Evolutionary conservation across 1,140 invertebrate genomes (phyloP).

Genomic region (Caenorhabditis inopinata): DNA sequence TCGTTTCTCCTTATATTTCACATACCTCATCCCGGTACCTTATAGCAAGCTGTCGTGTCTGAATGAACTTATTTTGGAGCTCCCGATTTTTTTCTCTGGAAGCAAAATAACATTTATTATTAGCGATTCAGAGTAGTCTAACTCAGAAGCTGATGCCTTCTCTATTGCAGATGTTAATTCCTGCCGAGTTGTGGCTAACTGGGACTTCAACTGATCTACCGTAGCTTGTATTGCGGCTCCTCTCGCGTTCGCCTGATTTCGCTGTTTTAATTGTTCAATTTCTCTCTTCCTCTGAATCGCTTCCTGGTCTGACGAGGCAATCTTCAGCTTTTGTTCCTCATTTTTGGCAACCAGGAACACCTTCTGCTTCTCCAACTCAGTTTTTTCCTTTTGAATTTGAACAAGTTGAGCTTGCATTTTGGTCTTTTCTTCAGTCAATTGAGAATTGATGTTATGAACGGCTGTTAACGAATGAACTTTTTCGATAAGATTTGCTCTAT

Average conservation of each 20-base stretch:
- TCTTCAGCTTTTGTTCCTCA: not conserved
- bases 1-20: not conserved
- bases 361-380: not conserved
- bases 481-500: not conserved
- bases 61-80: not conserved
- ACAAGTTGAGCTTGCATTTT: not conserved
- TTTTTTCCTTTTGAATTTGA: slow-evolving; percentile 20
- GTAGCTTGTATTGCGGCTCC: not conserved
- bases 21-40: slow-evolving; percentile 18
- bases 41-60: slow-evolving; percentile 8
- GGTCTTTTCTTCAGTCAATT: not conserved
- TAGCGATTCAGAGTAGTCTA: not conserved
- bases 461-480: not conserved
- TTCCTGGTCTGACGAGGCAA: not conserved
- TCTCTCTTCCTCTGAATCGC: not conserved
- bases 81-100: not conserved
- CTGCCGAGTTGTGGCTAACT: not conserved
- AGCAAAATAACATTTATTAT: no score
- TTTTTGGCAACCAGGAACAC: not conserved
- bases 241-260: not conserved
- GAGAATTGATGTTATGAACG: not conserved
- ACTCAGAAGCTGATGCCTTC: not conserved
- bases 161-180: not conserved
- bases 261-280: not conserved
- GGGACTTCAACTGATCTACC: not conserved